Base-by-base conservation (phyloP, 2,797 vertebrate genomes). In the Enteromius unitaeniatus region DNA sequence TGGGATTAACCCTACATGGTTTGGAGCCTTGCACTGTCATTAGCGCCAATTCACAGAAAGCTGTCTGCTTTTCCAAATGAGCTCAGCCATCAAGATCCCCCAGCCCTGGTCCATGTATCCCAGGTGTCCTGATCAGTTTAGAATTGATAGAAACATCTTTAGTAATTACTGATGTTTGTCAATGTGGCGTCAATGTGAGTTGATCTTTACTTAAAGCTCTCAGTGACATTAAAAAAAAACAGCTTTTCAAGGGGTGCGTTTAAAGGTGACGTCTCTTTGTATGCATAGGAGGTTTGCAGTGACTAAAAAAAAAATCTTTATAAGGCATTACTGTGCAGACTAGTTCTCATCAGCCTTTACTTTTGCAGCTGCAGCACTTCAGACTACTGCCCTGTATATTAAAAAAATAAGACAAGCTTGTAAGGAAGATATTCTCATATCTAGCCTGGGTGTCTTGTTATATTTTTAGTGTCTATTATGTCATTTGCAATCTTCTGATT, bases 71-170 rank as follows among this genome's bases (percentile, higher is more conserved):
- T 82, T 69, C 86, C 85, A 80, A 83, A 84, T 90, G 80, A 87
- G 60, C 82, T 60, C n/a, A 81, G 75, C 86, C 89, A 83, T 87
- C 53, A 87, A 90, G 88, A 90, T 91, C 88, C 86, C 86, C 85
- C 40, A 15, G 14, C 79, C 83, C 75, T 87, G 55, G 77, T 82
- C 76, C 74, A 49, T 17, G 17, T 70, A 51, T 67, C 65, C 70
- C 81, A 45, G 69, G 84, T 83, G 85, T 86, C 88, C 81, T 91
- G 86, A 90, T 92, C 89, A 90, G 88, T 83, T 89, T 85, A 86
- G 89, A 90, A 94, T 94, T 90, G 93, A 93, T 91, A 91, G 90
- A 88, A 92, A 91, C 91, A 89, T 93, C 89, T 86, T 89, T 70
- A 86, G 87, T 92, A 92, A 93, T 93, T 93, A 92, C 88, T 88